A percentile compares a stretch with the other conserved stretches of the same genome.
phyloP scores from a whole-genome alignment of 2,797 vertebrate species.

The Setipinna tenuifilis region DNA sequence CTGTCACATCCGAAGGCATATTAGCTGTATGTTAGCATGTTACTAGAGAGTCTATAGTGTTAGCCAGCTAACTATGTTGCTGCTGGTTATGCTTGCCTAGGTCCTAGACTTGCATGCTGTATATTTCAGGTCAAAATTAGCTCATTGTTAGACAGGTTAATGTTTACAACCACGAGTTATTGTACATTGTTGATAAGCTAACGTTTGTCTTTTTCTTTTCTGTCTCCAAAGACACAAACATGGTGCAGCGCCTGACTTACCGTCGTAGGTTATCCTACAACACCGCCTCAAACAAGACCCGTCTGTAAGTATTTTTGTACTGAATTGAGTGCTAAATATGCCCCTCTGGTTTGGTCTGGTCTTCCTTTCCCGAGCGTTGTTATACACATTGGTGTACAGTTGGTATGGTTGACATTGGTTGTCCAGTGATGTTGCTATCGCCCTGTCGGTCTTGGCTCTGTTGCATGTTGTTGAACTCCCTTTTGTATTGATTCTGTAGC shows the following conservation, averaged over 20 bases:
- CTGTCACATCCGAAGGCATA: neutral
- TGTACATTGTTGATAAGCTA: neutral
- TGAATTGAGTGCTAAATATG: neutral
- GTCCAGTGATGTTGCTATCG: no score
- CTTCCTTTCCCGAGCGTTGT: no score
- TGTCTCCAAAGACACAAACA: constrained; percentile 62
- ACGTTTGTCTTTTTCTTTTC: neutral
- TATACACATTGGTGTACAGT: no score
- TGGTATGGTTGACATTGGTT: no score
- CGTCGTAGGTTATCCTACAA: constrained; percentile 99
- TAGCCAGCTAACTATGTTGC: neutral
- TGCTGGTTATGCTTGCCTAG: neutral
- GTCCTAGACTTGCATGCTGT: no score
- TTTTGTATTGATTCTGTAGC: no score
- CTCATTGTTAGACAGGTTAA: neutral
- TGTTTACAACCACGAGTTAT: neutral
- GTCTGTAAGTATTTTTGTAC: constrained; percentile 83
- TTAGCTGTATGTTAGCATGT: neutral
- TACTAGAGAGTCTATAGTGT: neutral
- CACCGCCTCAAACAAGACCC: constrained; percentile 97
- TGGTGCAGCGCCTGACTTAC: constrained; percentile 98
- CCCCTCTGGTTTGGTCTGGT: no score
- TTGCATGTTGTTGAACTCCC: no score
- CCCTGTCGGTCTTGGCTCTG: no score
- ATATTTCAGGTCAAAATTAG: no score